A percentile compares a stretch with the other conserved stretches of the same genome.
These are phyloP conservation scores for Puffinus mauretanicus DNA, from an alignment of 2,113 vertebrate species.

Conservation along the genomic window DNA sequence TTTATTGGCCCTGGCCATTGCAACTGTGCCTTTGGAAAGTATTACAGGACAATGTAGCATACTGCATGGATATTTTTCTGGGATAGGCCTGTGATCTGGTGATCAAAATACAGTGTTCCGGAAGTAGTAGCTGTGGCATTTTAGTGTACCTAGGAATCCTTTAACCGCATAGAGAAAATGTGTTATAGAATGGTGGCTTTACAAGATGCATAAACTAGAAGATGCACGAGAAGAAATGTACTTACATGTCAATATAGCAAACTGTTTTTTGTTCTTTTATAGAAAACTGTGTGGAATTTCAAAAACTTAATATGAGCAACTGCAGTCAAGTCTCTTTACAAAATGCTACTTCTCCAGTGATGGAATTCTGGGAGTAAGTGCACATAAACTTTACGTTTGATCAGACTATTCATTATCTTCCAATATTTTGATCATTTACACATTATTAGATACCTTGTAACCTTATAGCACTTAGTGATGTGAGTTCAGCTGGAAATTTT, in stretches of 20 bases:
- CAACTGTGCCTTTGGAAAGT: not conserved
- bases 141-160: not conserved
- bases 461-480: not conserved
- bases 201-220: not conserved
- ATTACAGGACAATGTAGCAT: not conserved
- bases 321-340: constrained; percentile 80
- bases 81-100: not conserved
- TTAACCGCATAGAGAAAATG: not conserved
- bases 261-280: constrained; percentile 28
- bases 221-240: not conserved
- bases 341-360: constrained; percentile 94
- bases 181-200: not conserved
- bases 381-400: not conserved
- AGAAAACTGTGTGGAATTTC: constrained; percentile 95
- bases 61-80: not conserved
- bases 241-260: not conserved
- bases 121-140: not conserved
- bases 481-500: not conserved
- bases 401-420: not conserved
- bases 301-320: constrained; percentile 91
- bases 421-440: not conserved
- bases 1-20: not conserved
- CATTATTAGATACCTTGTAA: not conserved
- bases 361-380: constrained; percentile 99
- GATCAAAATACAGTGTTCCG: not conserved